These are phyloP conservation scores for Decapterus maruadsi DNA, from an alignment of 2,797 vertebrate genomes.

Conservation along the genomic window DNA sequence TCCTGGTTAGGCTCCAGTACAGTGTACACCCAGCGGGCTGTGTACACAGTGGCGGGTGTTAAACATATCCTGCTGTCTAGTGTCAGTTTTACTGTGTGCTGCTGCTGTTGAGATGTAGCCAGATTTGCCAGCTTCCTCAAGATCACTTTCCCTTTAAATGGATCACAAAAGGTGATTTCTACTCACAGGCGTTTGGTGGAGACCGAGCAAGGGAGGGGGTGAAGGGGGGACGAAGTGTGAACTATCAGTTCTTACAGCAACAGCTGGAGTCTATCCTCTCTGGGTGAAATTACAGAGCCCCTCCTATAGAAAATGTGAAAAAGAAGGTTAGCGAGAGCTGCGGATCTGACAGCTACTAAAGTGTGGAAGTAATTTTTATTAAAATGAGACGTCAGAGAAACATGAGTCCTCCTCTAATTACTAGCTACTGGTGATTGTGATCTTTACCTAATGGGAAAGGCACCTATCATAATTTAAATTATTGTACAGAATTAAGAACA, in stretches of 20 bases:
- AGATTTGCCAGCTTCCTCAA: constrained; percentile 69
- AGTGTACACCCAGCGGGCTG: constrained; percentile 69
- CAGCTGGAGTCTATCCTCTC: constrained; percentile 89
- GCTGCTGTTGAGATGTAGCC: constrained; percentile 68
- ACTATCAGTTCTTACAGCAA: constrained; percentile 77
- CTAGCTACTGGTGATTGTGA: constrained; percentile 58
- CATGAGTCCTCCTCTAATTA: constrained; percentile 38
- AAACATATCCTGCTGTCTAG: constrained; percentile 76
- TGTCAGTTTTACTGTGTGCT: constrained; percentile 74
- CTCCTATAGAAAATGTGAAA: constrained; percentile 88
- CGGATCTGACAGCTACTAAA: constrained; percentile 64
- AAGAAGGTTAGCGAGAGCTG: constrained; percentile 77
- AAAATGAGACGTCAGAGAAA: constrained; percentile 66
- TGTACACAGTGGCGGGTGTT: constrained; percentile 77
- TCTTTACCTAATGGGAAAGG: constrained; percentile 45
- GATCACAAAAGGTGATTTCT: constrained; percentile 81
- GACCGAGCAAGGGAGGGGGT: constrained; percentile 8
- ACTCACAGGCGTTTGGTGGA: constrained; percentile 56
- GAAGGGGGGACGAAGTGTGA: constrained; percentile 63
- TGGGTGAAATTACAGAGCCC: constrained; percentile 89
- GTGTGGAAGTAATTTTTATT: constrained; percentile 66
- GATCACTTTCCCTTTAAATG: constrained; percentile 74
- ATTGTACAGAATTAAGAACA: constrained; percentile 41
- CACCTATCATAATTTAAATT: constrained; percentile 37
- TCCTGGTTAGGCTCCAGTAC: constrained; percentile 68